Conservation (phyloP, 1,140 invertebrate genomes). For the Drosophila ambigua region DNA sequence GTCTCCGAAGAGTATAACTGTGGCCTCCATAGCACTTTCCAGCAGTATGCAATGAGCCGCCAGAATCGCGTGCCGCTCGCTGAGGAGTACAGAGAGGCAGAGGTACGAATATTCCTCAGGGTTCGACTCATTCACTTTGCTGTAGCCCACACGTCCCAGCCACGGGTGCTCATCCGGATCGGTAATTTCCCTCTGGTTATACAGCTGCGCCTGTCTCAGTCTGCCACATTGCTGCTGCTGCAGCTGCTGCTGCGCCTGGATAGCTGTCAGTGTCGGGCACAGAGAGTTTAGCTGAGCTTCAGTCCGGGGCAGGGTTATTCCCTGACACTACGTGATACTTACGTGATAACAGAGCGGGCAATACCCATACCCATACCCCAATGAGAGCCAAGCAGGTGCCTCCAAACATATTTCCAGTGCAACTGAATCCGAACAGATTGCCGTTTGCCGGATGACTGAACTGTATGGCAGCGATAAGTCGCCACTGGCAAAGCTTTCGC, state of each 20-base stretch:
- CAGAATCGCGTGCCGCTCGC: constrained; percentile 14
- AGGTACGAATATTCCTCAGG: background rate
- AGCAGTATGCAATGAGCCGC: constrained; percentile 26
- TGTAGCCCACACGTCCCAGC: constrained; percentile 28
- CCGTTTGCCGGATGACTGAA: too few species aligned
- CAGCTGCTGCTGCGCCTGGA: background rate
- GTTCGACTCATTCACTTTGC: background rate
- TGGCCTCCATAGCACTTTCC: background rate
- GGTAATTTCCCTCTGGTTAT: constrained; percentile 4
- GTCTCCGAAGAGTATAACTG: constrained; percentile 13
- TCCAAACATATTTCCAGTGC: constrained; percentile 5
- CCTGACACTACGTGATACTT: background rate
- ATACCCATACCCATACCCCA: constrained; percentile 3
- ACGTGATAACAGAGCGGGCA: constrained; percentile 11
- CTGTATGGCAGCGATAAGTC: too few species aligned
- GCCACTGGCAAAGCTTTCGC: too few species aligned
- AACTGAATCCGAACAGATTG: constrained; percentile 1
- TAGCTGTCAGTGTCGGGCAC: background rate
- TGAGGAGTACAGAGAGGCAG: constrained; percentile 21
- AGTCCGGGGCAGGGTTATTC: background rate
- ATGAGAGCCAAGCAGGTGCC: background rate
- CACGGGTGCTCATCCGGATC: constrained; percentile 27
- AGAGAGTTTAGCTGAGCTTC: too few species aligned
- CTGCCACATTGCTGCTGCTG: constrained; percentile 20
- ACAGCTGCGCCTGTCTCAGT: constrained; percentile 16